Evolutionary conservation across 2,888 invertebrate genomes (phyloP).

Genomic region (Drosophila atroscutellata): DNA sequence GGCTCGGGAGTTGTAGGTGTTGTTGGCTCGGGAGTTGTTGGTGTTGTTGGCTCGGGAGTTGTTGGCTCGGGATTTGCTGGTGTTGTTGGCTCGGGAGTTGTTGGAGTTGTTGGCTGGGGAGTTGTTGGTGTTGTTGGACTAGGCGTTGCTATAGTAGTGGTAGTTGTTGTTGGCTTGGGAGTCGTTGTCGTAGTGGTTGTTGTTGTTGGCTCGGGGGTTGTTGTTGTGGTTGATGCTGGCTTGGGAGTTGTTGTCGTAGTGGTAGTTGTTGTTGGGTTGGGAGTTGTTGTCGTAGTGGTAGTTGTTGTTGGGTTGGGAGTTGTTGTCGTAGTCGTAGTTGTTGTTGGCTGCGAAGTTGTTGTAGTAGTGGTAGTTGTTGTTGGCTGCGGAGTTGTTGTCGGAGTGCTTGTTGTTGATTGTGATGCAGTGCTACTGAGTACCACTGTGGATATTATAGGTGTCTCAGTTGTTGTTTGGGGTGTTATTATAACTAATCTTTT

Average conservation of each 20-base stretch:
- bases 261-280: not conserved
- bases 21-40: too few relatives aligned
- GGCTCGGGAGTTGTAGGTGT: too few relatives aligned
- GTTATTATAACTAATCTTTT: not conserved
- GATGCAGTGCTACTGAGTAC: not conserved
- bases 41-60: too few relatives aligned
- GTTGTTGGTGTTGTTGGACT: too few relatives aligned
- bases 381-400: not conserved
- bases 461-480: not conserved
- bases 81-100: too few relatives aligned
- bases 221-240: slow-evolving; percentile 2
- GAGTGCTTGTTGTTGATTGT: not conserved
- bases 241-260: slow-evolving; percentile 9
- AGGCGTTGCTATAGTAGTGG: slow-evolving; percentile 13
- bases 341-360: too few relatives aligned
- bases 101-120: too few relatives aligned
- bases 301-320: slow-evolving; percentile 5
- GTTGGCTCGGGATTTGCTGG: too few relatives aligned
- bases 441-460: not conserved
- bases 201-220: not conserved
- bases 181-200: slow-evolving; percentile 7
- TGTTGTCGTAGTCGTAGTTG: not conserved
- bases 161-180: not conserved
- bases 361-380: not conserved
- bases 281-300: slow-evolving; percentile 7